Evolutionary conservation across 2,888 invertebrate species (phyloP).

Genomic region (Agapostemon virescens): DNA sequence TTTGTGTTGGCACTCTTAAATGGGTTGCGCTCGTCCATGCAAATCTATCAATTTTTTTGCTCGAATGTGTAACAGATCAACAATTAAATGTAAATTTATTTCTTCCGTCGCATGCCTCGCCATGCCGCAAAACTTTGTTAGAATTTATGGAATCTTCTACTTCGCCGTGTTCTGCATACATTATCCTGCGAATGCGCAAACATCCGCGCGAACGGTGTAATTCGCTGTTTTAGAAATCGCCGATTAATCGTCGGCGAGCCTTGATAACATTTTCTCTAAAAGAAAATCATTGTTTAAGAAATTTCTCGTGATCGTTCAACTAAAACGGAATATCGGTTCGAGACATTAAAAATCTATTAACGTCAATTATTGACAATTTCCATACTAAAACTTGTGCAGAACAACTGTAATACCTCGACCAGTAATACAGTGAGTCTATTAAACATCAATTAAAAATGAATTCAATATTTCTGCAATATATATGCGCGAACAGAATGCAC

Average conservation of each 20-base stretch:
- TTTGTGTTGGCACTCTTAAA: background rate
- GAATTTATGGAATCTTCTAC: background rate
- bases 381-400: background rate
- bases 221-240: background rate
- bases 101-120: background rate
- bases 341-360: background rate
- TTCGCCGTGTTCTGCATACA: background rate
- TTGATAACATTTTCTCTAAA: background rate
- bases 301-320: background rate
- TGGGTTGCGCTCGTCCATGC: background rate
- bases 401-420: background rate
- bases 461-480: too few relatives aligned
- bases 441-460: too few relatives aligned
- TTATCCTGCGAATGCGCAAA: background rate
- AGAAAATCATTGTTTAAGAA: background rate
- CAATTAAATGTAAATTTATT: slow-evolving; percentile 6
- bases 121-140: background rate
- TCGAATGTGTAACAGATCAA: background rate
- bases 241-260: background rate
- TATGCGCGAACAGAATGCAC: too few relatives aligned
- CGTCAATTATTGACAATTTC: background rate
- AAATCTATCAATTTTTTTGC: background rate
- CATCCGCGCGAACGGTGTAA: background rate
- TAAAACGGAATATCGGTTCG: background rate
- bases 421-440: background rate